Evolutionary conservation across 2,113 vertebrate species (phyloP), one percentile per base, ranked within the genome.

Genomic region (Psilopsiagon aymara): DNA sequence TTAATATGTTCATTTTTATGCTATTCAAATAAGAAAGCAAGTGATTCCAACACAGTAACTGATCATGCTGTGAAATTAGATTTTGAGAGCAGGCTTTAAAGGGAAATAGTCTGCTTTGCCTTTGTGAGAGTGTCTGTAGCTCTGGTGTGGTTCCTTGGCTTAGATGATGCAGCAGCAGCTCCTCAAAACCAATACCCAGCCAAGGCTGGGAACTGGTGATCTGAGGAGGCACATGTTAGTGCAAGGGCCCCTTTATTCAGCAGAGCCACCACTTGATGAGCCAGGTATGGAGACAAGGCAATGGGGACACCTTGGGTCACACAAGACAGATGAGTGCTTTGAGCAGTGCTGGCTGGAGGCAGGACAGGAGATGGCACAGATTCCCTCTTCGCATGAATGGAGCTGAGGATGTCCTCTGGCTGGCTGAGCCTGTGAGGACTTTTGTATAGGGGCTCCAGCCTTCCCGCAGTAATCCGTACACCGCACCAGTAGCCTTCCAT

Each of bases 31-130:
- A 77, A 78, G 92, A 94, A 88, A 82, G 86, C 51, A 77, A 96
- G 69, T 83, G 67, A 90, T 96, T 96, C 71, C 71, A 90, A 10
- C 37, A 46, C 60, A 81, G 84, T 69, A 92, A 73, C 91, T 81
- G 93, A 92, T 96, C 91, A 68, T 62, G 91, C 91, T 94, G 91
- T 96, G 94, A 96, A 90, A 97, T 96, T 88, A 92, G 82, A 57
- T 94, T 96, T 88, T 88, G 81, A 94, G 77, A 87, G 84, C 52
- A 85, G 83, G 57, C 41, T 95, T 94, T 90, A 91, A 94, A 90
- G 68, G 73, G 86, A 86, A 91, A 81, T 52, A 39, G n/a, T 92
- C 60, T 70, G 27, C 63, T 93, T 82, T 85, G 83, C 67, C 23
- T 91, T 37, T 68, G 12, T 37, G 37, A 63, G 33, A 28, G 43